Evolutionary conservation across 2,797 vertebrate species (phyloP), one percentile per base, ranked within the genome.

Genomic region (Pangasius krempfi): DNA sequence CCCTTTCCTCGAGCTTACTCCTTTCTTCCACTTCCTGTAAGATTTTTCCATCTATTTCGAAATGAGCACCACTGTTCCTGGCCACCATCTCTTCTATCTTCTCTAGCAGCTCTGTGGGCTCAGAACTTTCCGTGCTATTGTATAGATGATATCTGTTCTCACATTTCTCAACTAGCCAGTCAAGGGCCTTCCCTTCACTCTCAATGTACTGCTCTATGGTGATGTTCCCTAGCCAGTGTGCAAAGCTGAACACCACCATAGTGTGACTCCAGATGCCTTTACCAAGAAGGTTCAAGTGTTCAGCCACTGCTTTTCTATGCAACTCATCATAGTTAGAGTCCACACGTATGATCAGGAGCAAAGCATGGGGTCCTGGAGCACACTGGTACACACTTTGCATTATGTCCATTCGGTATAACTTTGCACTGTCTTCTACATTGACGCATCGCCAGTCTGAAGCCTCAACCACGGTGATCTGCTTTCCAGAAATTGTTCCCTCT

Each of bases 21-120:
- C 13, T 78, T 27, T 52, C 22, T n/a, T 78, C 4, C 6, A 52
- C 0, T 0, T 52, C 27, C 12, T 30, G 5, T 18, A 79, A 1
- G 0, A 79, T 30, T 7, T 54, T 79, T 18, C 1, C 2, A 3
- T 56, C 22, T 30, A 40, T 37, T 72, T 73, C 68, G 14, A 72
- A 85, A 85, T 25, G 33, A 4, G 5, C 0, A 3, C 84, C 68
- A 33, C 4, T 14, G 33, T 72, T 72, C 2, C 47, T 33, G 5
- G 18, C n/a, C 56, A 86, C 58, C 85, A 86, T 13, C 18, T 86
- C 73, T 27, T 86, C 58, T 25, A 86, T 78, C 56, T 64, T 78
- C 40, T 50, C 9, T 6, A 86, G 56, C 44, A 86, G 54, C 50
- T 86, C 85, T 60, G 4, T 86, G 37, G 44, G 13, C 56, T 76